Base-by-base conservation (phyloP, 2,888 invertebrate genomes). In the Tanaodytes sp. region DNA sequence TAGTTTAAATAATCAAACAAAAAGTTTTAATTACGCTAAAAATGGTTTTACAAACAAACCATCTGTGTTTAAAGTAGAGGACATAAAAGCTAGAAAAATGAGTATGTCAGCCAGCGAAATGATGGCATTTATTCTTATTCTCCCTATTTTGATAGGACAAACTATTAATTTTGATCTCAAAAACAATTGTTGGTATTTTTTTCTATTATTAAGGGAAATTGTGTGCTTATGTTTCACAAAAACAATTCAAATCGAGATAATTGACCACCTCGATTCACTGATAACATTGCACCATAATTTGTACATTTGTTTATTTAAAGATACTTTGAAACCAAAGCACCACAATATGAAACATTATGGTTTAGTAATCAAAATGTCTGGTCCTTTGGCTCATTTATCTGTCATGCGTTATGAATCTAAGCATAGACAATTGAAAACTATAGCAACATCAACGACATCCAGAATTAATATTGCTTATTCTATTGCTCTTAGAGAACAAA, bases 21-120 rank as follows among this genome's bases (percentile, higher is more conserved):
- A n/a, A n/a, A n/a, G n/a, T n/a, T 64, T 64, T 16, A 55, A 64
- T 23, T 64, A 64, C 23, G 9, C 30, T 11, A 45, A 18, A 40
- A 64, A 64, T 40, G 39, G 40, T 2, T 40, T 64, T 23, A 9
- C 1, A 33, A 64, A 64, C 15, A 64, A 33, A 20, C 31, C 49
- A 9, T 48, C 54, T n/a, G 9, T 14, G n/a, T 39, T 63, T 1
- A 27, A 12, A 12, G 8, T 30, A 4, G 40, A 31, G 2, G 31
- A 57, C 18, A n/a, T 46, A 11, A 57, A 46, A 37, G 19, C 33
- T 14, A 15, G 33, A 3, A 33, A 33, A 36, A 6, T 46, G 5
- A 6, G 14, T 31, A 31, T 46, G 37, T 48, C 58, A 15, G 58
- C 39, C 5, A 64, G 49, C 37, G 63, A 64, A 55, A 64, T 52